A percentile compares a stretch with the other conserved stretches of the same genome.
These are phyloP conservation scores for Lophotis ruficrista DNA, from an alignment of 2,113 vertebrate species.

Conservation along the genomic window DNA sequence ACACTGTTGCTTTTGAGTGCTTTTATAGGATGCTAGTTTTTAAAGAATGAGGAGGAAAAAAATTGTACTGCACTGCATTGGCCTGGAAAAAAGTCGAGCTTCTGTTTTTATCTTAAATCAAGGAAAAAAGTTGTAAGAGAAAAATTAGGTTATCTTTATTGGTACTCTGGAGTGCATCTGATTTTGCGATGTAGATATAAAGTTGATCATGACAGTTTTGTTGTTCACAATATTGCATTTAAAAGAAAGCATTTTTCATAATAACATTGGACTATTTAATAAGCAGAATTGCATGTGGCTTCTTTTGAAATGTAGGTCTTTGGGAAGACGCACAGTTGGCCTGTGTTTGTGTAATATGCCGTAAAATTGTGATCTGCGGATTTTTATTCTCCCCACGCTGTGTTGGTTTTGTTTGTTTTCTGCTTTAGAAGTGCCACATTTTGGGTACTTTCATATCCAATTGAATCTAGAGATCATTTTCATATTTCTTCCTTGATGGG, in stretches of 20 bases:
- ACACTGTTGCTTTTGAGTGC: not conserved
- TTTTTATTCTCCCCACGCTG: accelerated
- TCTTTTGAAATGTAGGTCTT: not conserved
- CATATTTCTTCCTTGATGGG: not conserved
- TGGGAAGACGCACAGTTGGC: not conserved
- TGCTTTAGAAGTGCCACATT: not conserved
- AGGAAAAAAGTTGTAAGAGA: not conserved
- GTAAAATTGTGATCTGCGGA: not conserved
- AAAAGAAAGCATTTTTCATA: not conserved
- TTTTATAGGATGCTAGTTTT: not conserved
- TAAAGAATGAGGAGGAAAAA: not conserved
- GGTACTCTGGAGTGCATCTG: not conserved
- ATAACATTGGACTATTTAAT: not conserved
- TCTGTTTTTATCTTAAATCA: not conserved
- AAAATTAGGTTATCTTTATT: not conserved
- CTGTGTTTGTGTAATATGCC: not conserved
- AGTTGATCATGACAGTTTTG: not conserved
- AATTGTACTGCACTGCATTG: not conserved
- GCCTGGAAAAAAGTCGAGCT: not conserved
- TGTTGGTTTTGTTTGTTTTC: not conserved
- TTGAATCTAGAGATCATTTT: not conserved
- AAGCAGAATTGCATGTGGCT: not conserved
- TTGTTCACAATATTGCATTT: not conserved
- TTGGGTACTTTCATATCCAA: not conserved
- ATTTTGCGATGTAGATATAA: not conserved